These are phyloP conservation scores for Romanogobio albipinnatus DNA, from an alignment of 2,113 vertebrate species.

Conservation along the genomic window DNA sequence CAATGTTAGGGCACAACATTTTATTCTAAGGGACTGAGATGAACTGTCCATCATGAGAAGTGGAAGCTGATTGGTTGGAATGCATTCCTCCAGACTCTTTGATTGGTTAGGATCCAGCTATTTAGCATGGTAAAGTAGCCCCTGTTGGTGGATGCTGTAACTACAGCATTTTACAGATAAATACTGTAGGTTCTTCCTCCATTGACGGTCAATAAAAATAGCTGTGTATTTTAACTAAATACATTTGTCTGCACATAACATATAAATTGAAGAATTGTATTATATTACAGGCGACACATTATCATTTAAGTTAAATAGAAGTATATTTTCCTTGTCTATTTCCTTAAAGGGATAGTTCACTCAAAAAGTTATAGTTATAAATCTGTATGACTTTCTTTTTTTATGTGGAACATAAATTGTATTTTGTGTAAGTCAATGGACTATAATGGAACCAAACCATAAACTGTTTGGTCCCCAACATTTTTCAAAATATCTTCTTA, in stretches of 20 bases:
- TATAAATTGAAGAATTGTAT: not conserved
- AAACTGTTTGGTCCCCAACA: too few relatives aligned
- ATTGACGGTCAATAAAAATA: not conserved
- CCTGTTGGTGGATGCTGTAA: not conserved
- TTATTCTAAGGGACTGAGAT: not conserved
- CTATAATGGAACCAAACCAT: too few relatives aligned
- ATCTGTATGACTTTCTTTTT: too few relatives aligned
- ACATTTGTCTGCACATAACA: not conserved
- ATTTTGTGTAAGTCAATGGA: too few relatives aligned
- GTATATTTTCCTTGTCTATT: too few relatives aligned
- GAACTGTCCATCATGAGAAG: not conserved
- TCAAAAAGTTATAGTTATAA: too few relatives aligned
- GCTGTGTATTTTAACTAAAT: not conserved
- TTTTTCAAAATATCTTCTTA: too few relatives aligned
- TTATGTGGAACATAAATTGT: too few relatives aligned
- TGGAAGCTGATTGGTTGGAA: constrained; percentile 1
- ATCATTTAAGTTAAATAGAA: too few relatives aligned
- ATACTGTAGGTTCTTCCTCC: not conserved
- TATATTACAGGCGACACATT: too few relatives aligned
- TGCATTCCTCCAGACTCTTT: not conserved
- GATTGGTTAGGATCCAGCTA: not conserved
- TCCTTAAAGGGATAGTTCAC: too few relatives aligned
- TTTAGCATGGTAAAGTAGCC: not conserved
- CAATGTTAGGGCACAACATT: not conserved
- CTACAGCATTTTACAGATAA: not conserved